A percentile compares a stretch with the other conserved stretches of the same genome.
Conservation (phyloP, 2,797 vertebrate genomes). For the Coluber constrictor region DNA sequence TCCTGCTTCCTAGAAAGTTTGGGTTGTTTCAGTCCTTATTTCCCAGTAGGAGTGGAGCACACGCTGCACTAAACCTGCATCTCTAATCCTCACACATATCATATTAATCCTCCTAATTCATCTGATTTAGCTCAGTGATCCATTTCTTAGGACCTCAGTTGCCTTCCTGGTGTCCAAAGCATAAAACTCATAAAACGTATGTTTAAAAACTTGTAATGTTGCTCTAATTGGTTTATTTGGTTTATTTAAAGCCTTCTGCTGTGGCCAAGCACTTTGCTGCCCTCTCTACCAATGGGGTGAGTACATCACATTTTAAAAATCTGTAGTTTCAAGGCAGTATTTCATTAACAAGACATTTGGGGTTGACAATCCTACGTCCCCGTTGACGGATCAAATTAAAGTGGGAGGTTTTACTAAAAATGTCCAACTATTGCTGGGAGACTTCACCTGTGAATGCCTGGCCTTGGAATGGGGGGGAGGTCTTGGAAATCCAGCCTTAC, state of each 20-base stretch:
- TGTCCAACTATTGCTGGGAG: not conserved
- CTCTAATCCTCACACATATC: too few species aligned
- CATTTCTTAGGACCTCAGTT: too few species aligned
- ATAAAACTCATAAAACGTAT: not conserved
- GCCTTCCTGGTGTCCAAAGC: too few species aligned
- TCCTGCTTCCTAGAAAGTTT: too few species aligned
- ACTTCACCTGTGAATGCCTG: not conserved
- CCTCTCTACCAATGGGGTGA: slow-evolving; percentile 93
- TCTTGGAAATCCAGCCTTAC: not conserved
- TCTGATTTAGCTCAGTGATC: too few species aligned
- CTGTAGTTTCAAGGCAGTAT: not conserved
- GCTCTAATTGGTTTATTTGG: slow-evolving; percentile 23
- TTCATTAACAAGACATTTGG: not conserved
- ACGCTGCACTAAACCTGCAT: too few species aligned
- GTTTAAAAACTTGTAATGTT: not conserved
- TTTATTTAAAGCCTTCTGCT: slow-evolving; percentile 69
- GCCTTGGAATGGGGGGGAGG: not conserved
- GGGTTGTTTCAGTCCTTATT: too few species aligned
- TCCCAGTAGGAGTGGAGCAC: too few species aligned
- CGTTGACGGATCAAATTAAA: not conserved
- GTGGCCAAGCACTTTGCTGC: slow-evolving; percentile 96
- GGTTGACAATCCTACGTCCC: not conserved
- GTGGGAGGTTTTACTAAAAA: not conserved
- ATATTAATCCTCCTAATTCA: too few species aligned
- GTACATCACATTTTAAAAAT: slow-evolving; percentile 51